These are phyloP conservation scores for Malachius bipustulatus DNA, from an alignment of 2,888 invertebrate genomes.

Conservation along the genomic window DNA sequence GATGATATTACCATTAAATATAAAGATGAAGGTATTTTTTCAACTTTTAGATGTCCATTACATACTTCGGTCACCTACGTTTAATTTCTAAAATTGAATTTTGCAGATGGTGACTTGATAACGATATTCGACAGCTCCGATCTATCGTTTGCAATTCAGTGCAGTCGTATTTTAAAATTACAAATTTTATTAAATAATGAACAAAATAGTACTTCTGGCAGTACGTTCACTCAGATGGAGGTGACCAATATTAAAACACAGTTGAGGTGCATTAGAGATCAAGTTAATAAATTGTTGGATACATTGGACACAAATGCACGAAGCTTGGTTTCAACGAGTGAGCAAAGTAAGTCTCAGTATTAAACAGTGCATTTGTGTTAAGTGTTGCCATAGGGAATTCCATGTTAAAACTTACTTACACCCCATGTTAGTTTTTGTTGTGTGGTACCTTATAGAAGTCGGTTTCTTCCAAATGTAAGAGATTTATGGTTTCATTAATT, in stretches of 20 bases:
- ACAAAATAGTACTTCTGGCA: constrained; percentile 24
- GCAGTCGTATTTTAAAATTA: constrained; percentile 51
- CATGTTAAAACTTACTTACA: too few relatives aligned
- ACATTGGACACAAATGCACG: constrained; percentile 35
- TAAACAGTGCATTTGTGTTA: too few relatives aligned
- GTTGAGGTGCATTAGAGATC: constrained; percentile 42
- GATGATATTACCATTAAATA: constrained; percentile 61
- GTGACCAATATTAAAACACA: constrained; percentile 38
- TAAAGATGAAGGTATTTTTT: constrained; percentile 61
- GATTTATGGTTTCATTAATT: too few relatives aligned
- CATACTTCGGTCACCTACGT: too few relatives aligned
- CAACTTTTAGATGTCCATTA: too few relatives aligned
- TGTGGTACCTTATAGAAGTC: too few relatives aligned
- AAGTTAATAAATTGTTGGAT: constrained; percentile 47
- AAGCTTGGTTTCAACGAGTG: constrained; percentile 13
- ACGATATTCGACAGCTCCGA: constrained; percentile 61
- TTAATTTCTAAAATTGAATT: too few relatives aligned
- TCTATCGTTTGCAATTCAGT: constrained; percentile 56
- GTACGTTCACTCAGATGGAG: constrained; percentile 30
- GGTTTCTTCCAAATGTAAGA: too few relatives aligned
- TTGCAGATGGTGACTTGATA: constrained; percentile 55
- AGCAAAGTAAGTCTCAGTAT: constrained; percentile 18
- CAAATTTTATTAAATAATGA: constrained; percentile 43
- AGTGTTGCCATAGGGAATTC: too few relatives aligned
- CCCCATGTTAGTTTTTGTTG: too few relatives aligned